Percentiles rank a stretch among this genome's conserved stretches.
Evolutionary conservation across 2,113 vertebrate genomes (phyloP).

Genomic region (Bubo bubo): DNA sequence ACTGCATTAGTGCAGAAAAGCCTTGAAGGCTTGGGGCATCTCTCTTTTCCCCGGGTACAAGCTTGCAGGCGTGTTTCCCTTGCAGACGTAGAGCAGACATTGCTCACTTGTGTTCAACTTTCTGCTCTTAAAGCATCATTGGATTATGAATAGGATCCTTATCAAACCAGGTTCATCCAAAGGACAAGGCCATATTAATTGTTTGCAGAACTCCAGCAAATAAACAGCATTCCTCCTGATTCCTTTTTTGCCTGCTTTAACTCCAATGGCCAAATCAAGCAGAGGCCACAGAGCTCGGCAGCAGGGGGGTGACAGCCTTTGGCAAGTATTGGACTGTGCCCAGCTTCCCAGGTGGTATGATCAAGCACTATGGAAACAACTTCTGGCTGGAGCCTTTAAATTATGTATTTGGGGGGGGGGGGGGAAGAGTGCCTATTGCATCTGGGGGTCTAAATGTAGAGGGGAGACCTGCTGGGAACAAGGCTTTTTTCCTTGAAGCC

Average conservation of each 20-base stretch:
- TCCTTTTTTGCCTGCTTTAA: neutral
- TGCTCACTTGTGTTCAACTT: neutral
- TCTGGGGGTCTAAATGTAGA: neutral
- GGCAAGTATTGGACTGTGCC: neutral
- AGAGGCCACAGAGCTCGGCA: neutral
- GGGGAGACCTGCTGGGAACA: neutral
- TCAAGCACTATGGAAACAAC: neutral
- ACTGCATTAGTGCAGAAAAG: neutral
- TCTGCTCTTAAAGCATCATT: neutral
- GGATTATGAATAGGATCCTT: conserved; percentile 22
- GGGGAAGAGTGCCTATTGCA: no score
- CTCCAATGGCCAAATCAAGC: neutral
- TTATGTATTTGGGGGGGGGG: neutral
- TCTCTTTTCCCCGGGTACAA: neutral
- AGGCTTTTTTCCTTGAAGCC: neutral
- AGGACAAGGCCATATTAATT: neutral
- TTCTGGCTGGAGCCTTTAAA: neutral
- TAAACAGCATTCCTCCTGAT: neutral
- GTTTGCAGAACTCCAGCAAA: conserved; percentile 13
- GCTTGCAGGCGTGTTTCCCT: fast-evolving
- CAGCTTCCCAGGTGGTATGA: neutral
- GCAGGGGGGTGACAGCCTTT: neutral
- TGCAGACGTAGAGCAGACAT: neutral
- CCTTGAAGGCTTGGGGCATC: neutral
- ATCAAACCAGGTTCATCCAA: conserved; percentile 30